Percentiles rank a stretch among this genome's conserved stretches.
phyloP scores from a whole-genome alignment of 2,797 vertebrate genomes.

The Malacoraja senta region DNA sequence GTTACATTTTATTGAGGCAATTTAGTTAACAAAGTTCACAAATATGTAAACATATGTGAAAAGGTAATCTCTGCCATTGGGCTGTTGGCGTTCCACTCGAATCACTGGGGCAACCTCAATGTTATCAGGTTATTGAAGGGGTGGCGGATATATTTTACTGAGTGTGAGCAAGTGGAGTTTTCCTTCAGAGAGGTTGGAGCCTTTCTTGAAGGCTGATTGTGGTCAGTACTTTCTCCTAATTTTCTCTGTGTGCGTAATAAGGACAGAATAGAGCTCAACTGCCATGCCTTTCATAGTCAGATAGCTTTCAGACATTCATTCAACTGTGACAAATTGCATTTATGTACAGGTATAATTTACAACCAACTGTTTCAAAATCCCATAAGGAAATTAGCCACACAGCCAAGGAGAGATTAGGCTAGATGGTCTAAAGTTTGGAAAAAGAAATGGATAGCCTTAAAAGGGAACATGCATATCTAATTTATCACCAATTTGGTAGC shows the following conservation, averaged over 20 bases:
- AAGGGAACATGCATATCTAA: neutral
- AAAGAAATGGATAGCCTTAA: neutral
- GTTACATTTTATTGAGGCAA: no score
- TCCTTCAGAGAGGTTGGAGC: neutral
- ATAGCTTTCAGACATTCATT: neutral
- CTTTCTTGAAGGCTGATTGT: neutral
- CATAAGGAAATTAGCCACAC: neutral
- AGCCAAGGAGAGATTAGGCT: neutral
- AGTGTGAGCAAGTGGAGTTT: no score
- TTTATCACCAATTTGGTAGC: neutral
- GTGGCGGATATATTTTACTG: no score
- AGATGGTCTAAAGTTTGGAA: neutral
- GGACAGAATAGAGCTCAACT: neutral
- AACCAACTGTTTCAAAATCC: neutral
- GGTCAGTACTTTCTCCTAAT: neutral
- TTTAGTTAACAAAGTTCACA: no score
- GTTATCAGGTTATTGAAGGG: no score
- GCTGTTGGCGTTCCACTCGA: no score
- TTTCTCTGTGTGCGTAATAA: neutral
- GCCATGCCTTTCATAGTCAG: neutral
- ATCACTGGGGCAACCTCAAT: no score
- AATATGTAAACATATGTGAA: no score
- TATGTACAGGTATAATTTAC: neutral
- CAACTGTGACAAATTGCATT: neutral
- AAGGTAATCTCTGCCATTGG: no score